phyloP scores from a whole-genome alignment of 2,113 vertebrate species.

The Mormyrus iriodes region DNA sequence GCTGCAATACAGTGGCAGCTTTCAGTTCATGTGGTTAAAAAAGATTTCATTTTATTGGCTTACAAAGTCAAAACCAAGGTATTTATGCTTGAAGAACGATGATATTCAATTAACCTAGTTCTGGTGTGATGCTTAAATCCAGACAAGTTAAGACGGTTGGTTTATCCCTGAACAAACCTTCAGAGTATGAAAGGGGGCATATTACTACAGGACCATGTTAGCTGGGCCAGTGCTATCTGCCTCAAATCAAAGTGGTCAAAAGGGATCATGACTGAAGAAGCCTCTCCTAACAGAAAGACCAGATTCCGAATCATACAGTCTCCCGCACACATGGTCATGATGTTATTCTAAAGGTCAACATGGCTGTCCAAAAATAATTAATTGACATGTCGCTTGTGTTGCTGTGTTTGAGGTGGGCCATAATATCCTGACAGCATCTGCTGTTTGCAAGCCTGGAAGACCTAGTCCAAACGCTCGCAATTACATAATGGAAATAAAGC shows the following conservation, averaged over 20 bases:
- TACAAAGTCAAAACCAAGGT: not conserved
- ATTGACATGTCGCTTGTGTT: not conserved
- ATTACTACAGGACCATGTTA: not conserved
- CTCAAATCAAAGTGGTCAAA: not conserved
- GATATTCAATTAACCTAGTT: not conserved
- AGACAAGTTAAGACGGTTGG: not conserved
- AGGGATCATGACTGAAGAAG: not conserved
- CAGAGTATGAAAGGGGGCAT: not conserved
- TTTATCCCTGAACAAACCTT: not conserved
- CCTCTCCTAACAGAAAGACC: not conserved
- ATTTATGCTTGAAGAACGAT: not conserved
- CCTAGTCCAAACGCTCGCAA: not conserved
- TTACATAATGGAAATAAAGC: slow-evolving; percentile 12
- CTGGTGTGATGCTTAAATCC: not conserved
- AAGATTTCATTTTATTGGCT: not conserved
- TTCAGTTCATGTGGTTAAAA: not conserved
- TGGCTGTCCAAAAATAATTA: not conserved
- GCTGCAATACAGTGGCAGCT: not conserved
- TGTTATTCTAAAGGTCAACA: not conserved
- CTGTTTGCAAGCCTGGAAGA: not conserved
- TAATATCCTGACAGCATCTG: not conserved
- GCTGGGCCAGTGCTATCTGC: not conserved
- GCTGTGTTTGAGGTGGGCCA: not conserved
- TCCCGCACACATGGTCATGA: not conserved
- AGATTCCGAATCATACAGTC: not conserved